Base-by-base conservation (phyloP, 2,113 vertebrate species). In the Eurystomus gularis region DNA sequence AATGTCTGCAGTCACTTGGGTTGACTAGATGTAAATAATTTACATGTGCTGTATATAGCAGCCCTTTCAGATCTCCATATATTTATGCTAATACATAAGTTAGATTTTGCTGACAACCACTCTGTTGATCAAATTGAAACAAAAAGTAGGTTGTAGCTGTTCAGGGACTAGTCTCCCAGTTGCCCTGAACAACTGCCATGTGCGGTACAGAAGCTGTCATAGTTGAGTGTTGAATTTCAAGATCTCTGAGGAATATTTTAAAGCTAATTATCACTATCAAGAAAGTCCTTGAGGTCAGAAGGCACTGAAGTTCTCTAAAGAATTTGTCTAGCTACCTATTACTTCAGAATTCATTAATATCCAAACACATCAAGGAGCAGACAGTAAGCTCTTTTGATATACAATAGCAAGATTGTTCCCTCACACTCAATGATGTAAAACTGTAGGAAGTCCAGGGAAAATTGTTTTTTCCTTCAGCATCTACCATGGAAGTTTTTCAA, bases 1-100 rank as follows among this genome's bases (percentile, higher is more conserved):
- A 95, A 93, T 95, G 86, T 87, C 92, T 96, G 60, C 96, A 96
- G 85, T 94, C 96, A 95, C 82, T 96, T 91, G 77, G 84, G 84
- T 91, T 91, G 81, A 93, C 83, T 94, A 54, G 58, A 93, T 96
- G 83, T 97, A 96, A 96, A 97, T 97, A 96, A 97, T 98, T 98
- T 97, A 98, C 72, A 71, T 79, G 87, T 77, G 46, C 76, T 94
- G 68, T 77, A 95, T 81, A 94, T 75, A 97, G 83, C 68, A 97
- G 73, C 60, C 49, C 92, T 96, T 95, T 97, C 79, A 96, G 83
- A 75, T 91, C 85, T 90, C 79, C 82, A 71, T 94, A 81, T 87
- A 91, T 95, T 88, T 85, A 93, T 95, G 88, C 95, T 96, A 95
- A 95, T 94, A 75, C n/a, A 21, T 54, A 88, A 89, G 82, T 96